Base-by-base conservation (phyloP, 2,888 invertebrate genomes). In the Sympetrum striolatum region DNA sequence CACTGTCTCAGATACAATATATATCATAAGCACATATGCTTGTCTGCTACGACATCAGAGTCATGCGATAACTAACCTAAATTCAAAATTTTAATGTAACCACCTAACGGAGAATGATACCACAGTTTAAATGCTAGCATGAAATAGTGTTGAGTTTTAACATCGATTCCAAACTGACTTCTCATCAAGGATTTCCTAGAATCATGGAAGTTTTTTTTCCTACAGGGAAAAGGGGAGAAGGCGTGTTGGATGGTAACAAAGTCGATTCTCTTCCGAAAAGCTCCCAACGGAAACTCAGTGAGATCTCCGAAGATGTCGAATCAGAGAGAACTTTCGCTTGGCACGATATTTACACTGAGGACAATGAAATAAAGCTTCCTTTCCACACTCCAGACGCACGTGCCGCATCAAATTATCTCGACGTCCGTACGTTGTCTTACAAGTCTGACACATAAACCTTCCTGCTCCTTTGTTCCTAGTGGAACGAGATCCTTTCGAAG, bases 371-470 rank as follows among this genome's bases (percentile, higher is more conserved):
- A 91, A 82, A 15, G 91, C 91, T 73, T 91, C 91, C 64, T 91
- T 91, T 22, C 91, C 91, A 90, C 92, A 91, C 91, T 91, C 81
- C 90, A 91, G 91, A 22, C 91, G 91, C 22, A 92, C 90, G 82
- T 93, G 93, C 90, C 91, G 92, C 58, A 91, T 91, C 73, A 93
- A 90, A 73, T 92, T 92, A 58, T 91, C 91, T 73, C 91, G 91
- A 44, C 92, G 92, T 60, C 91, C 92, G 79, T 80, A 90, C 90
- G 91, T 90, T 92, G 92, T 80, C 18, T 91, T 90, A 90, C 92
- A 92, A 31, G 90, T 91, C n/a, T 58, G 80, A 48, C 92, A 92
- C n/a, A 18, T 81, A 90, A 91, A 91, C 90, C 93, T 80, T 22
- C 58, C 86, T 1, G 35, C 64, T n/a, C 86, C 86, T 37, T 60